Conservation (phyloP, 2,797 vertebrate genomes). For the Psittacula derbiana region DNA sequence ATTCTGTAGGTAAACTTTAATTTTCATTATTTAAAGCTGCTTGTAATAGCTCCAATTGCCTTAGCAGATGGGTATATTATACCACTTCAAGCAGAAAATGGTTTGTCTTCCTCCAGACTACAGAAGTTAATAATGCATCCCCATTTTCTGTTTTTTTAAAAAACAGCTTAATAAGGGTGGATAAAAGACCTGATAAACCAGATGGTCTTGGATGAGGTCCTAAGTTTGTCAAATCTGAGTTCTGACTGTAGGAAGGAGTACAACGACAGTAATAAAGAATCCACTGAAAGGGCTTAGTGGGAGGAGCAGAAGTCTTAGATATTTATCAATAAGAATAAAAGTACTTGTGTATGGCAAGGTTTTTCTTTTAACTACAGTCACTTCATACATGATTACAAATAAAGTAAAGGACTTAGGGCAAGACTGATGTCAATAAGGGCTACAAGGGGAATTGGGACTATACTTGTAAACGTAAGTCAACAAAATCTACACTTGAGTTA, state of each 20-base stretch:
- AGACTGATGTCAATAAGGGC: background rate
- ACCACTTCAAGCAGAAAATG: background rate
- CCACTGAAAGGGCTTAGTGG: background rate
- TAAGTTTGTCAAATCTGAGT: background rate
- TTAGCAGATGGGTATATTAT: background rate
- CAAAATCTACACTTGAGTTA: background rate
- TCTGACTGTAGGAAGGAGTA: background rate
- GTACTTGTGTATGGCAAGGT: background rate
- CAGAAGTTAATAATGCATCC: slow-evolving; percentile 34
- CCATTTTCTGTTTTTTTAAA: background rate
- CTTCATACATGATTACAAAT: background rate
- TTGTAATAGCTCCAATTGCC: background rate
- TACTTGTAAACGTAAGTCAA: background rate
- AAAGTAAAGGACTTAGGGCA: background rate
- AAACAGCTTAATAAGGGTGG: background rate
- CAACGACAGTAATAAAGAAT: background rate
- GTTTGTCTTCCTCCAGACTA: background rate
- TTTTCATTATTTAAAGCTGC: background rate
- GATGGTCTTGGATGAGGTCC: slow-evolving; percentile 30
- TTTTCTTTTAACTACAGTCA: background rate
- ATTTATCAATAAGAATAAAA: background rate
- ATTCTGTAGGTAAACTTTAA: background rate
- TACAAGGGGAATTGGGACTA: background rate
- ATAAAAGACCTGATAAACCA: slow-evolving; percentile 23
- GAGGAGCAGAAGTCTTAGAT: background rate